phyloP scores from a whole-genome alignment of 2,888 invertebrate species.

The Tolmerus cingulatus region DNA sequence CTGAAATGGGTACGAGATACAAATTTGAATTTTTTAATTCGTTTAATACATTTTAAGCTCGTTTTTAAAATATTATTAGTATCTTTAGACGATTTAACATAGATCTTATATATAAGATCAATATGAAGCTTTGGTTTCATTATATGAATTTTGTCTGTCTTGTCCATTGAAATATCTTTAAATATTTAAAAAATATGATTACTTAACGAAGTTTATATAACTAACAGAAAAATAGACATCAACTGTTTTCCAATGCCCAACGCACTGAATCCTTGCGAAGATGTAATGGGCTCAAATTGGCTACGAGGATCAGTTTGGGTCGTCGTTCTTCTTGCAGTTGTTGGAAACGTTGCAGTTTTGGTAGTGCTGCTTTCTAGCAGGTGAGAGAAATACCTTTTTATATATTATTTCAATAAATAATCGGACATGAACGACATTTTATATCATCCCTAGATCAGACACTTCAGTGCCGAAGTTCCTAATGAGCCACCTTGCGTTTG shows the following conservation, averaged over 20 bases:
- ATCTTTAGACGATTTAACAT: too few relatives aligned
- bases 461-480: slow-evolving; percentile 74
- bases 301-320: slow-evolving; percentile 85
- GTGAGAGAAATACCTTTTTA: slow-evolving; percentile 50
- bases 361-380: slow-evolving; percentile 74
- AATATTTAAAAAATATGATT: background rate
- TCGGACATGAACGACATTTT: background rate
- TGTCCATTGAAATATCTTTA: too few relatives aligned
- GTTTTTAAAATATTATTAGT: too few relatives aligned
- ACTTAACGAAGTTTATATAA: background rate
- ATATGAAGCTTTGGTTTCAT: too few relatives aligned
- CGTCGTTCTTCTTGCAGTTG: slow-evolving; percentile 80
- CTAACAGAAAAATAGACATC: slow-evolving; percentile 64
- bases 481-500: slow-evolving; percentile 85
- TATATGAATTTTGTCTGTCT: too few relatives aligned
- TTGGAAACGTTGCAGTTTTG: slow-evolving; percentile 85
- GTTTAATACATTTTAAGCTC: too few relatives aligned
- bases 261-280: slow-evolving; percentile 87
- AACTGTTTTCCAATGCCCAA: slow-evolving; percentile 79
- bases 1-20: too few relatives aligned
- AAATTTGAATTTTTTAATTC: too few relatives aligned
- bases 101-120: too few relatives aligned
- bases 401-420: background rate
- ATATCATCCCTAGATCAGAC: slow-evolving; percentile 60
- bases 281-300: slow-evolving; percentile 85